Conservation (phyloP, 2,797 vertebrate genomes). For the Percopsis omiscomaycus region DNA sequence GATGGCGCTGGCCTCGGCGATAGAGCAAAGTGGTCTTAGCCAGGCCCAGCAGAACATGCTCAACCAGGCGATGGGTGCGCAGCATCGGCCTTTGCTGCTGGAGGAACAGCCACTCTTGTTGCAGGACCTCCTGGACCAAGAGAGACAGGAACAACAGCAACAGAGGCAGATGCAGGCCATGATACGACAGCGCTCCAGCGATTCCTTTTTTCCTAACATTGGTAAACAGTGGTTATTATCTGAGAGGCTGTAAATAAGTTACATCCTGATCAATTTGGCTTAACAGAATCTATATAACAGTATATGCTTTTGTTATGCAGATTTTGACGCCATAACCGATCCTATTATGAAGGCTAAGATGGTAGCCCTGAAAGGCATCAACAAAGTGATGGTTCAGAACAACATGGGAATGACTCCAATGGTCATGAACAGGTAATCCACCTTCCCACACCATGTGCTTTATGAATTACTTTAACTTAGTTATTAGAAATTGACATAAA, state of each 20-base stretch:
- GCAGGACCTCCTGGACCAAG: slow-evolving; percentile 97
- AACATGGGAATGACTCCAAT: slow-evolving; percentile 94
- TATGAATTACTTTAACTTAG: not conserved
- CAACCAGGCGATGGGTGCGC: slow-evolving; percentile 76
- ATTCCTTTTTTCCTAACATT: slow-evolving; percentile 96
- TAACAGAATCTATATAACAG: not conserved
- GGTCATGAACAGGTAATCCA: slow-evolving; percentile 92
- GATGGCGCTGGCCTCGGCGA: slow-evolving; percentile 66
- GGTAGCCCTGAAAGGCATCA: slow-evolving; percentile 98
- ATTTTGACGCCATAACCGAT: slow-evolving; percentile 97
- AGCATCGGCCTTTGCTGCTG: slow-evolving; percentile 88
- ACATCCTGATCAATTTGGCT: not conserved
- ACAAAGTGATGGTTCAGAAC: slow-evolving; percentile 99
- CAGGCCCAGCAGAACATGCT: slow-evolving; percentile 81
- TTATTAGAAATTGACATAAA: not conserved
- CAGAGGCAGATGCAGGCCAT: slow-evolving; percentile 99
- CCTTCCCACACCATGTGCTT: not conserved
- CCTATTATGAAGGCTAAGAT: slow-evolving; percentile 99
- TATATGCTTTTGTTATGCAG: slow-evolving; percentile 66
- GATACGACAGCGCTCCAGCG: slow-evolving; percentile 94
- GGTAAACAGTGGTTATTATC: slow-evolving; percentile 74
- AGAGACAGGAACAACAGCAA: slow-evolving; percentile 97
- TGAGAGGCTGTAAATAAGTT: not conserved
- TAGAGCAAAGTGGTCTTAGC: slow-evolving; percentile 76
- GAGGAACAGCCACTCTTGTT: slow-evolving; percentile 96